Base-by-base conservation (phyloP, 1,140 invertebrate genomes). In the Piezodorus guildinii region DNA sequence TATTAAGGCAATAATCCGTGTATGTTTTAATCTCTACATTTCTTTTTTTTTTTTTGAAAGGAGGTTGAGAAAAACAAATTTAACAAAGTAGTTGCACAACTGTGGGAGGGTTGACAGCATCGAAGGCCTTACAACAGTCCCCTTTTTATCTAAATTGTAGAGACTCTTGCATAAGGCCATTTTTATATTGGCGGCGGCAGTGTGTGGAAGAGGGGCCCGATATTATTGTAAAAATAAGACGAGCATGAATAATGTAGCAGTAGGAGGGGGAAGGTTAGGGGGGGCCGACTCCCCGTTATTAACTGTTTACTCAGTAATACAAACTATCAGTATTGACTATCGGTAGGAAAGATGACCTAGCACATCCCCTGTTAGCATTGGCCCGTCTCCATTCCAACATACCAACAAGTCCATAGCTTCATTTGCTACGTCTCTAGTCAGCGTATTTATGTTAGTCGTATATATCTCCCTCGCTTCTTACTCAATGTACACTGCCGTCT, bases 181-280 rank as follows among this genome's bases (percentile, higher is more conserved):
- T 39, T 39, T 39, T 39, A 39, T 39, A 39, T 21, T 49, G 46
- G 46, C 16, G 21, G 5, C 16, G n/a, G 21, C 21, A 17, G n/a
- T n/a, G n/a, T 49, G n/a, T 49, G 10, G 5, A 8, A n/a, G 10
- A n/a, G 46, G 46, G 21, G 21, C 3, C 5, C 3, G 15, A 21
- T 49, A 49, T 49, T 49, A 49, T 49, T 49, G 46, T 49, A 49
- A 49, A n/a, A 49, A 49, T 49, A 49, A 49, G n/a, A 17, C 21
- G 5, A 49, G 21, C 21, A 49, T 49, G 46, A 49, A 49, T 49
- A 19, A 49, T 49, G 46, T 3, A 49, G 10, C 6, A 49, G 46
- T 5, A 39, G 34, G 34, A 39, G 34, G 12, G 34, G 34, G 34
- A 10, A 1, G 12, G 12, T 10, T 5, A 10, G 46, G 46, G 21